Evolutionary conservation across 2,888 invertebrate species (phyloP).

Genomic region (Gymnoscelis rufifasciata): DNA sequence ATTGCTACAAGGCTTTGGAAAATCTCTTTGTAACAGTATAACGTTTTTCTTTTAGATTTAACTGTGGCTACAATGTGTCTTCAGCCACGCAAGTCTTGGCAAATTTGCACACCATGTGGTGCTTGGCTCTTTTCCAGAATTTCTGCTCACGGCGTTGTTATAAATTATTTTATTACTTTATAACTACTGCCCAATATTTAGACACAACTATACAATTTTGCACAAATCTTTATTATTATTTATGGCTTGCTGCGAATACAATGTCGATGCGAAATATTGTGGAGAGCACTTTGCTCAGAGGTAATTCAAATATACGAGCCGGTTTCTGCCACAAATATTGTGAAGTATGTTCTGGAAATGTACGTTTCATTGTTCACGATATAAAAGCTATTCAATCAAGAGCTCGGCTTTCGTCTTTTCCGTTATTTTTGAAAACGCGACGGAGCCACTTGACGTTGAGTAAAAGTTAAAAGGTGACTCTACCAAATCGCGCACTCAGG

Average conservation of each 20-base stretch:
- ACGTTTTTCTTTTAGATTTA: too few species aligned
- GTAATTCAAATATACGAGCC: constrained; percentile 41
- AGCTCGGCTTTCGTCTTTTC: neutral
- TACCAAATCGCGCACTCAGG: too few species aligned
- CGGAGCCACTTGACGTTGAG: neutral
- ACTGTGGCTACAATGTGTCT: too few species aligned
- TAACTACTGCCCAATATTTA: constrained; percentile 45
- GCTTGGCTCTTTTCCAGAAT: constrained; percentile 52
- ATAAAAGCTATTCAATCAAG: constrained; percentile 16
- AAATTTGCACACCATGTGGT: constrained; percentile 45
- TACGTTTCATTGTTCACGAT: constrained; percentile 26
- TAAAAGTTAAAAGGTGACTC: neutral
- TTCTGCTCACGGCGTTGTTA: constrained; percentile 44
- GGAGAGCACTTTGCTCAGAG: constrained; percentile 32
- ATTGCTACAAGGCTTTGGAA: too few species aligned
- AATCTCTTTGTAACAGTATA: too few species aligned
- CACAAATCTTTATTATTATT: constrained; percentile 29
- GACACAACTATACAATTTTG: constrained; percentile 30
- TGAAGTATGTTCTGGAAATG: constrained; percentile 33
- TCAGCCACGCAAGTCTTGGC: constrained; percentile 25
- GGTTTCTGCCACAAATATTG: constrained; percentile 37
- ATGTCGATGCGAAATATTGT: constrained; percentile 33
- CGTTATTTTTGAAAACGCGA: neutral
- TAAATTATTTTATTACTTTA: constrained; percentile 62
- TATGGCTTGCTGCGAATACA: constrained; percentile 28